These are phyloP conservation scores for Crepidodera aurea DNA, from an alignment of 2,888 invertebrate species.

Conservation along the genomic window DNA sequence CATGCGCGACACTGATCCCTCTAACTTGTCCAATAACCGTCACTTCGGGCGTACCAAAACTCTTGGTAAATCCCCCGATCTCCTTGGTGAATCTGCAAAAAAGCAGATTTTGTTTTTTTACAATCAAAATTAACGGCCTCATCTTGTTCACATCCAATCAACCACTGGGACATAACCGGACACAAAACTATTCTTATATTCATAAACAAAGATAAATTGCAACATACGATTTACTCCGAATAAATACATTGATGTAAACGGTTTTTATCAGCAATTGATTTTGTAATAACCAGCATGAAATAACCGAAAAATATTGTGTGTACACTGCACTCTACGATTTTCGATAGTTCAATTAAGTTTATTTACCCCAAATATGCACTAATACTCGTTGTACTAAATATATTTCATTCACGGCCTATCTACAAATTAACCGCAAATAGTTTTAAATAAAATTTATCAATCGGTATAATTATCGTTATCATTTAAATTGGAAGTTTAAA, in stretches of 20 bases:
- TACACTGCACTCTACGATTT: neutral
- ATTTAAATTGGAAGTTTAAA: too few species aligned
- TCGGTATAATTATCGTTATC: too few species aligned
- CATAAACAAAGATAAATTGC: conserved; percentile 21
- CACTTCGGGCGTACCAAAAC: neutral
- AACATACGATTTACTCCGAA: conserved; percentile 15
- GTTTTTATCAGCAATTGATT: neutral
- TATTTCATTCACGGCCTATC: too few species aligned
- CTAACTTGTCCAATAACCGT: conserved; percentile 17
- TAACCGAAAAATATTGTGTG: neutral
- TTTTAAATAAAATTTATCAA: too few species aligned
- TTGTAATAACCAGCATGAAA: conserved; percentile 7
- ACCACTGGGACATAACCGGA: conserved; percentile 1
- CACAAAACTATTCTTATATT: conserved; percentile 13
- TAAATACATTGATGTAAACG: conserved; percentile 9
- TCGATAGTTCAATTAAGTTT: neutral
- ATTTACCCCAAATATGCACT: neutral
- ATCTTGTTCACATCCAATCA: conserved; percentile 4
- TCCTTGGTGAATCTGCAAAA: conserved; percentile 32
- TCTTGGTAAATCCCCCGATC: conserved; percentile 22
- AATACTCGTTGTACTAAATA: neutral
- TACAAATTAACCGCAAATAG: too few species aligned
- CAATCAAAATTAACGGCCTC: conserved; percentile 16
- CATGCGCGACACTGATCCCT: conserved; percentile 19
- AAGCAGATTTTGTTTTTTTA: conserved; percentile 23